A percentile compares a stretch with the other conserved stretches of the same genome.
Conservation (phyloP, 2,797 vertebrate species). For the Dipus sagitta region DNA sequence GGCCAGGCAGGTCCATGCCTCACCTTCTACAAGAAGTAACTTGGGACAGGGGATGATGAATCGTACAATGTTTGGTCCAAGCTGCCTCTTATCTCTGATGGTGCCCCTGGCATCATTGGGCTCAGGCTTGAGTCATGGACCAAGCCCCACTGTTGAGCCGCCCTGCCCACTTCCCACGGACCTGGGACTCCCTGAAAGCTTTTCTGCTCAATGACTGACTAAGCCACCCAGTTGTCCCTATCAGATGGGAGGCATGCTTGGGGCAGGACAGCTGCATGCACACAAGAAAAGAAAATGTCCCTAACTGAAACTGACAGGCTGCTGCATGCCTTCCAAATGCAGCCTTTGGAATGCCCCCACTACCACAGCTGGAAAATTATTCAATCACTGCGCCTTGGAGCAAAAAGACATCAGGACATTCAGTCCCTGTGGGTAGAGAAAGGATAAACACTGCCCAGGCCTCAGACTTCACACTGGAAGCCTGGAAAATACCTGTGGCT, state of each 20-base stretch:
- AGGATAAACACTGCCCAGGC: rapidly evolving
- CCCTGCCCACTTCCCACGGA: slow-evolving; percentile 41
- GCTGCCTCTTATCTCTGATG: slow-evolving; percentile 22
- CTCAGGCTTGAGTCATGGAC: slow-evolving; percentile 56
- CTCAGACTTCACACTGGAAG: too few species aligned
- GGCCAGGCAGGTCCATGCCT: not conserved
- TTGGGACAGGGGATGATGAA: not conserved
- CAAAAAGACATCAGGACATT: rapidly evolving
- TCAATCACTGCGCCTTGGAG: not conserved
- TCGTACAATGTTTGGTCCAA: not conserved
- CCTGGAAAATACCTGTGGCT: not conserved
- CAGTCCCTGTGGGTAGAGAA: not conserved
- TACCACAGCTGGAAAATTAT: not conserved
- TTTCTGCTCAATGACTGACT: slow-evolving; percentile 48
- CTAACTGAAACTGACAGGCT: not conserved
- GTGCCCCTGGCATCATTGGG: not conserved
- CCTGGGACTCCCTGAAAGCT: not conserved
- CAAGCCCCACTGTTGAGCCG: not conserved
- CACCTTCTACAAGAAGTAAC: slow-evolving; percentile 66
- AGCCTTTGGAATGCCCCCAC: not conserved
- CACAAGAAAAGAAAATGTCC: not conserved
- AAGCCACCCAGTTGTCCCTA: not conserved
- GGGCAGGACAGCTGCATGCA: not conserved
- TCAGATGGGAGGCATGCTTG: not conserved
- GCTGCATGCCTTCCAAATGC: not conserved